Conservation (phyloP, 2,797 vertebrate species). For the Rhinella marina region DNA sequence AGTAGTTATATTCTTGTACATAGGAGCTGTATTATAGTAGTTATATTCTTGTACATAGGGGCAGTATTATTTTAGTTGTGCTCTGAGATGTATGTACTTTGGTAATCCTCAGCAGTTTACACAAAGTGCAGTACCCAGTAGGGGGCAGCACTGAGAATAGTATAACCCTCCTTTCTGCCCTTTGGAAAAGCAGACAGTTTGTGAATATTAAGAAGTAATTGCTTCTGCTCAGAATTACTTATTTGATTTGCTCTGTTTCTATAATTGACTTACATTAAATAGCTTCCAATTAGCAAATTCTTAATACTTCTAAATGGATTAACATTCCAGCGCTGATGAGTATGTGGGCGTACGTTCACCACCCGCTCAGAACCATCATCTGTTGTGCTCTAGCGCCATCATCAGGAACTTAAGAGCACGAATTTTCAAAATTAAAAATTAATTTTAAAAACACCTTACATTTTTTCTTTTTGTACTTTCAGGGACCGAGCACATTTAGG, state of each 20-base stretch:
- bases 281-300: background rate
- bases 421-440: no score
- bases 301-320: constrained; percentile 1
- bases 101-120: no score
- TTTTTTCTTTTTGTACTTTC: background rate
- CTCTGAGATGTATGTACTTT: background rate
- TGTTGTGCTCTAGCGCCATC: background rate
- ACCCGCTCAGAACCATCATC: background rate
- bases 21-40: no score
- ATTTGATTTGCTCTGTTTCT: background rate
- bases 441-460: no score
- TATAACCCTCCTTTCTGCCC: background rate
- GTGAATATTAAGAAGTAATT: background rate
- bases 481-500: constrained; percentile 63
- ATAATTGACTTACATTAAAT: constrained; percentile 21
- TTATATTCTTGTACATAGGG: no score
- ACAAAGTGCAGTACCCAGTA: background rate
- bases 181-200: background rate
- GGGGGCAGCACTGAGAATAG: background rate
- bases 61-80: background rate
- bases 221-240: background rate
- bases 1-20: no score
- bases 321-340: background rate
- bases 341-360: background rate
- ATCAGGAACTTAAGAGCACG: background rate